Evolutionary conservation across 2,113 vertebrate genomes (phyloP).

Genomic region (Microcebus jonahi): DNA sequence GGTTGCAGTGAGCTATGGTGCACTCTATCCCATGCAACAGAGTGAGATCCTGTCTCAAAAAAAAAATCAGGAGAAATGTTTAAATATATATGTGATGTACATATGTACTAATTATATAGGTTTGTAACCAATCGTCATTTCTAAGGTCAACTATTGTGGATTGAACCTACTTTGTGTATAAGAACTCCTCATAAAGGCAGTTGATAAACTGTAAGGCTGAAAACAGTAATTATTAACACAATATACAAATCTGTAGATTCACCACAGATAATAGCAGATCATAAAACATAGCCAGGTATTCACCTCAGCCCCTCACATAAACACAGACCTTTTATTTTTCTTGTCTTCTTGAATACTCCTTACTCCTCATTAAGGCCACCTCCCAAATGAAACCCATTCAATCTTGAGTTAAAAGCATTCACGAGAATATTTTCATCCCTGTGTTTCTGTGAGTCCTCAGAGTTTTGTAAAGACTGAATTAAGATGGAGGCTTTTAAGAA

Average conservation of each 20-base stretch:
- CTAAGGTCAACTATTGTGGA: neutral
- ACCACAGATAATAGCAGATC: neutral
- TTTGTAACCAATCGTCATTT: neutral
- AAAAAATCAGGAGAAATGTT: neutral
- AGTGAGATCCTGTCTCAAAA: too few species aligned
- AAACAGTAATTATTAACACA: neutral
- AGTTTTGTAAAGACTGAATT: neutral
- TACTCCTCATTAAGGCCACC: neutral
- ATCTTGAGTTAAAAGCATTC: neutral
- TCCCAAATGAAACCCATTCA: neutral
- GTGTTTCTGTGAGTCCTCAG: neutral
- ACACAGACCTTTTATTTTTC: neutral
- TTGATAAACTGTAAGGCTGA: neutral
- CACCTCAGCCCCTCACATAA: rapidly evolving
- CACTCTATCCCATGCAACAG: too few species aligned
- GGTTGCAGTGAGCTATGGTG: too few species aligned
- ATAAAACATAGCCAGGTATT: neutral
- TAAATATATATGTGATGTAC: neutral
- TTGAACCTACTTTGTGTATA: neutral
- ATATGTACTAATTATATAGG: neutral
- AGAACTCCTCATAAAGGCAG: neutral
- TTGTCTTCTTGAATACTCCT: neutral
- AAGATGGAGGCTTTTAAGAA: neutral
- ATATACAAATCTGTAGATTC: neutral
- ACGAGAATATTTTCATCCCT: neutral